Conservation (phyloP, 2,113 vertebrate genomes). For the Neolamprologus fasciatus region DNA sequence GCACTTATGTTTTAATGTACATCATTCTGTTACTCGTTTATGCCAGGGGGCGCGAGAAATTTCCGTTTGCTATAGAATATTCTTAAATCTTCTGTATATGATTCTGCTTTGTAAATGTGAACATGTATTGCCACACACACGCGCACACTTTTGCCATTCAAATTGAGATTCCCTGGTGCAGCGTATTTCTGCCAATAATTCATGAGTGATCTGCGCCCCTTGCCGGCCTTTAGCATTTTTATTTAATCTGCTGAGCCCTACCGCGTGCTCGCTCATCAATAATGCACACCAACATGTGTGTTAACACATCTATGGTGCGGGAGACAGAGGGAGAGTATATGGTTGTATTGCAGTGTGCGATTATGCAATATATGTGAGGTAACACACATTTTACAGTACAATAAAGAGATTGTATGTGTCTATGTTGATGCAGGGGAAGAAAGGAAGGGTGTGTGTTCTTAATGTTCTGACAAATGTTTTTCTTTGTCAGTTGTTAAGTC, state of each 20-base stretch:
- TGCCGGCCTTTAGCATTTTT: slow-evolving; percentile 87
- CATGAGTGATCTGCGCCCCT: slow-evolving; percentile 88
- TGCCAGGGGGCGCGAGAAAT: background rate
- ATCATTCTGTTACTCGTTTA: background rate
- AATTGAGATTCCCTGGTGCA: slow-evolving; percentile 79
- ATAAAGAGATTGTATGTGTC: background rate
- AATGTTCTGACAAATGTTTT: background rate
- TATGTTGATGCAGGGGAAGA: background rate
- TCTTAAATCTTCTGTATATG: background rate
- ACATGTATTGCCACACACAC: background rate
- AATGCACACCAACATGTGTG: slow-evolving; percentile 85
- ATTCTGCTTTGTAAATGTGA: background rate
- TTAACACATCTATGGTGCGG: slow-evolving; percentile 81
- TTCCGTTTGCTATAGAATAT: background rate
- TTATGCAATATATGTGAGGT: background rate
- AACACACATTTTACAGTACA: background rate
- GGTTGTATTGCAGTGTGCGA: background rate
- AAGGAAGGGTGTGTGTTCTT: background rate
- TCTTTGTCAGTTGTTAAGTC: background rate
- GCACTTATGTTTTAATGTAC: background rate
- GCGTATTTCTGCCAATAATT: slow-evolving; percentile 88
- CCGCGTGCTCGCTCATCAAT: slow-evolving; percentile 82
- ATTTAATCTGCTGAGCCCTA: slow-evolving; percentile 84
- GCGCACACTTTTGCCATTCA: slow-evolving; percentile 32
- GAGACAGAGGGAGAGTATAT: background rate